Evolutionary conservation across 2,888 invertebrate genomes (phyloP).

Genomic region (Stramonita haemastoma): DNA sequence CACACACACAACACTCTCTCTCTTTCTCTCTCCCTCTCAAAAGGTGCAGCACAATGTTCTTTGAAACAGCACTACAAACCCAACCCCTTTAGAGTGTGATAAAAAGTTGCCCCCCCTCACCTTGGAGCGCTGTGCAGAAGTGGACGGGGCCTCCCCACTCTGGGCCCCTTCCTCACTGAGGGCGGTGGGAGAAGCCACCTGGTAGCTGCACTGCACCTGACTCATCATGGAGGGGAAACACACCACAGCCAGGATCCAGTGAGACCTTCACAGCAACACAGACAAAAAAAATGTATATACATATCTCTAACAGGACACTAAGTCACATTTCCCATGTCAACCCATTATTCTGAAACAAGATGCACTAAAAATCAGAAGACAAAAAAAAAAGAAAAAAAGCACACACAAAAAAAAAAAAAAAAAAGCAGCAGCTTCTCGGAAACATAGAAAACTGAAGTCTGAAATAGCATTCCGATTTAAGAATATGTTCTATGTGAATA

Average conservation of each 20-base stretch:
- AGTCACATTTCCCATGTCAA: too few species aligned
- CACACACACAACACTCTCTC: neutral
- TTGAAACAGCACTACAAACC: too few species aligned
- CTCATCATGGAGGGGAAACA: conserved; percentile 87
- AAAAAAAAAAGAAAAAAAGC: too few species aligned
- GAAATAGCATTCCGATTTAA: too few species aligned
- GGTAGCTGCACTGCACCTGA: conserved; percentile 56
- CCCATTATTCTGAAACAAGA: too few species aligned
- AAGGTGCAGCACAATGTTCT: too few species aligned
- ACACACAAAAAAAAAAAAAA: too few species aligned
- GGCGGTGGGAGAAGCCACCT: conserved; percentile 45
- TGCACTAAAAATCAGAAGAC: too few species aligned
- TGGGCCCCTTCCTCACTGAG: neutral
- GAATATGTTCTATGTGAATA: too few species aligned
- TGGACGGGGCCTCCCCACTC: neutral
- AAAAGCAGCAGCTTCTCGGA: too few species aligned
- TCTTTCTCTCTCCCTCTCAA: neutral
- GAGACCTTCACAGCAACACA: conserved; percentile 80
- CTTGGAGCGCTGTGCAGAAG: neutral
- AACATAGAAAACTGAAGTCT: too few species aligned
- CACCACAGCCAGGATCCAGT: conserved; percentile 98
- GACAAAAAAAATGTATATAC: neutral
- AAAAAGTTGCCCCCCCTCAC: neutral
- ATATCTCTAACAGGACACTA: too few species aligned
- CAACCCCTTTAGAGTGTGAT: neutral